Percentiles rank a stretch among this genome's conserved stretches.
Conservation (phyloP, 2,888 invertebrate species). For the Cryptocephalus primarius region DNA sequence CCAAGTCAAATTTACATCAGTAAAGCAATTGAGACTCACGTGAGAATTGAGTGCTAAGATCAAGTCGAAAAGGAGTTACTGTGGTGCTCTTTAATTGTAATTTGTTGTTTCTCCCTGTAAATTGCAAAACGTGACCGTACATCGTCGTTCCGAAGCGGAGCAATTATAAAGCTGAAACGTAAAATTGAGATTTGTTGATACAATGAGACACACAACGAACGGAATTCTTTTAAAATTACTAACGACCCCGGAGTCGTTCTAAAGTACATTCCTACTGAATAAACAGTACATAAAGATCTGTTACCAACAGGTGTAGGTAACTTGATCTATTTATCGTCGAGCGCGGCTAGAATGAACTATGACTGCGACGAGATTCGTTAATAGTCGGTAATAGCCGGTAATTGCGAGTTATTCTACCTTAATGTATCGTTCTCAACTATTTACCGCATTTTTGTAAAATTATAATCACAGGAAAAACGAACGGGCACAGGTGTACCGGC, state of each 20-base stretch:
- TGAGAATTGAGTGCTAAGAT: too few relatives aligned
- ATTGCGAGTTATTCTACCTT: constrained; percentile 28
- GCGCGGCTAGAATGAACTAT: constrained; percentile 22
- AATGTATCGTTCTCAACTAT: constrained; percentile 29
- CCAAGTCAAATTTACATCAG: too few relatives aligned
- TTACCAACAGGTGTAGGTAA: constrained; percentile 17
- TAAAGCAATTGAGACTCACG: too few relatives aligned
- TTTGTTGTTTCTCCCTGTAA: too few relatives aligned
- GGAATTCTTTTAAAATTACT: constrained; percentile 12
- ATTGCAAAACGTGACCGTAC: too few relatives aligned
- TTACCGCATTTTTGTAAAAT: constrained; percentile 34
- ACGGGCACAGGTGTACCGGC: constrained; percentile 22
- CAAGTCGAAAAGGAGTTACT: too few relatives aligned
- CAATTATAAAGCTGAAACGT: constrained; percentile 1
- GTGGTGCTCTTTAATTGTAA: too few relatives aligned
- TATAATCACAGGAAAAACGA: constrained; percentile 20
- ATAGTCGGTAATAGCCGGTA: constrained; percentile 29
- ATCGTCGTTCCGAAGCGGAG: too few relatives aligned
- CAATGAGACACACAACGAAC: constrained; percentile 7
- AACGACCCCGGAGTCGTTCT: constrained; percentile 8
- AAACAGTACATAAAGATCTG: constrained; percentile 17
- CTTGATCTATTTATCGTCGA: constrained; percentile 28
- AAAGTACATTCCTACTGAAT: constrained; percentile 12
- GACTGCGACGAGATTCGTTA: constrained; percentile 21
- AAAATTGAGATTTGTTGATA: constrained; percentile 13